phyloP scores from a whole-genome alignment of 2,888 invertebrate genomes.

The Monopis laevigella region DNA sequence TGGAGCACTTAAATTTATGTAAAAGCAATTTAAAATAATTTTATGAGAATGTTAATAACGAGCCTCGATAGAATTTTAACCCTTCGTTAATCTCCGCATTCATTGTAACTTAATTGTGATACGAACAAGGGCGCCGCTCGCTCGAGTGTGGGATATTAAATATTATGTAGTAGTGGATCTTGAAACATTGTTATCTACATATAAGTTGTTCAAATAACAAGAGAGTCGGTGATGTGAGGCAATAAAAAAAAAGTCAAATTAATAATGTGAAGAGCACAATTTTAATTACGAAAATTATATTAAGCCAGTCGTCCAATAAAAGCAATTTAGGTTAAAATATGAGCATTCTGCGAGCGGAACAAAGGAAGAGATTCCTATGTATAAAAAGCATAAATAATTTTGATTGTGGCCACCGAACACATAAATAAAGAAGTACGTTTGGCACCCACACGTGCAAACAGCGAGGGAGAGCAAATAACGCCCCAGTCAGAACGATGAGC shows the following conservation, averaged over 20 bases:
- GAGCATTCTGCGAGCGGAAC: conserved; percentile 29
- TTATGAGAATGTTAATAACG: conserved; percentile 11
- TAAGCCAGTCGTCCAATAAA: conserved; percentile 53
- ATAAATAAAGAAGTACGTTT: conserved; percentile 52
- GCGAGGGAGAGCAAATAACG: conserved; percentile 45
- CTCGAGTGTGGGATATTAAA: too few species aligned
- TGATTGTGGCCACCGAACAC: conserved; percentile 46
- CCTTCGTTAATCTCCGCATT: conserved; percentile 5
- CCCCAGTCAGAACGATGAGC: conserved; percentile 32
- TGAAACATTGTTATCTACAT: too few species aligned
- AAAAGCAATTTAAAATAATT: conserved; percentile 9
- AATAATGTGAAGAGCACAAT: conserved; percentile 29
- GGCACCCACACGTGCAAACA: conserved; percentile 39
- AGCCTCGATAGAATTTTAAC: conserved; percentile 6
- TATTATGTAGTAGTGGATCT: too few species aligned
- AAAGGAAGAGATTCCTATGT: conserved; percentile 50
- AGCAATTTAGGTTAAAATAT: conserved; percentile 42
- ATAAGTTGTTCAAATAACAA: too few species aligned
- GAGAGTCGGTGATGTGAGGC: too few species aligned
- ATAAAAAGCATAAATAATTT: conserved; percentile 59
- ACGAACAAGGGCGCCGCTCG: too few species aligned
- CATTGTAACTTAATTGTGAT: too few species aligned
- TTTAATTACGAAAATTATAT: conserved; percentile 63
- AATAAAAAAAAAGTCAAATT: neutral
- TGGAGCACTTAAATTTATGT: conserved; percentile 9